Evolutionary conservation across 2,888 invertebrate species (phyloP).

Genomic region (Dascillus cervinus): DNA sequence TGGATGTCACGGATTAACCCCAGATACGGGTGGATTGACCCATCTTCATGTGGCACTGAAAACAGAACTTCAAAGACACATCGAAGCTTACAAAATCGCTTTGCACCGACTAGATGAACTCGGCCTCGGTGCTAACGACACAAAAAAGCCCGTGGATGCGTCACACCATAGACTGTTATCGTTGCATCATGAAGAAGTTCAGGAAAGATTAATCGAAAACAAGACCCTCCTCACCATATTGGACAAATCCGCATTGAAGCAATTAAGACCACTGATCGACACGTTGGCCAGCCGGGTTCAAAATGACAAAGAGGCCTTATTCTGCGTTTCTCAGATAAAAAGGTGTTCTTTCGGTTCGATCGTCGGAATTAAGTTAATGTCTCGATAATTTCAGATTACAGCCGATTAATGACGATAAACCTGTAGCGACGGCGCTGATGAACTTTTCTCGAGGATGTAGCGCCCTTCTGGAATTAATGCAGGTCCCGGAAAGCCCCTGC

Average conservation of each 20-base stretch:
- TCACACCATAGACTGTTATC: constrained; percentile 86
- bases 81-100: constrained; percentile 80
- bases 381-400: constrained; percentile 31
- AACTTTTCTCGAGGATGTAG: constrained; percentile 69
- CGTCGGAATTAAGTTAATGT: background rate
- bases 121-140: constrained; percentile 47
- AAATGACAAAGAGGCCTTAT: constrained; percentile 82
- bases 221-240: constrained; percentile 79
- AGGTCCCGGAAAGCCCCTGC: constrained; percentile 44
- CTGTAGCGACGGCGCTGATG: constrained; percentile 64
- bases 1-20: constrained; percentile 78
- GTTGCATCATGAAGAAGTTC: constrained; percentile 77
- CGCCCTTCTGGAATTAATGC: constrained; percentile 70
- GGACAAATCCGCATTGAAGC: constrained; percentile 73
- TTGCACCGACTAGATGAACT: constrained; percentile 78
- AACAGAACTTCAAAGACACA: constrained; percentile 73
- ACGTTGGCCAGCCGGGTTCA: constrained; percentile 74
- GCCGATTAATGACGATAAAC: constrained; percentile 44
- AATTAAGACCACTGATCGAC: constrained; percentile 60
- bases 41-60: constrained; percentile 77
- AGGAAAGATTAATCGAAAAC: constrained; percentile 85
- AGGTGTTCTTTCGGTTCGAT: constrained; percentile 23
- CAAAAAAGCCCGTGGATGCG: constrained; percentile 63
- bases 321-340: constrained; percentile 61
- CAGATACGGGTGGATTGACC: constrained; percentile 57